Percentiles rank a stretch among this genome's conserved stretches.
Conservation (phyloP, 1,140 invertebrate genomes). For the Maniola jurtina region DNA sequence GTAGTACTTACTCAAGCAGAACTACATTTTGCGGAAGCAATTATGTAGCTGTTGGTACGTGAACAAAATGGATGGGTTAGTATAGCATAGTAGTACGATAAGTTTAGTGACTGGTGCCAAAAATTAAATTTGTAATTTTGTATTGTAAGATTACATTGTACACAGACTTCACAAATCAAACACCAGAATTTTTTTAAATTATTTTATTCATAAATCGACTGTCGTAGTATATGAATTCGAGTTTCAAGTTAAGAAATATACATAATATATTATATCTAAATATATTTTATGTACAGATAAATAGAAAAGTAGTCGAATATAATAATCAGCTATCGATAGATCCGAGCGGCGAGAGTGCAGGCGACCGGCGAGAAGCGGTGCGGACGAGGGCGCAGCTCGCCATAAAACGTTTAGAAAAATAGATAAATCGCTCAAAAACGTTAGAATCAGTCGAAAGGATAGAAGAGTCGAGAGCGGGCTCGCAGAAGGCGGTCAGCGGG, state of each 20-base stretch:
- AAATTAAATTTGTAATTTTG: no score
- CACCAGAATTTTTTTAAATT: constrained; percentile 41
- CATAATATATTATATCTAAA: constrained; percentile 78
- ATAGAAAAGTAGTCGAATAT: constrained; percentile 78
- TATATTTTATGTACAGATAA: constrained; percentile 78
- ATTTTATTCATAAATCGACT: constrained; percentile 76
- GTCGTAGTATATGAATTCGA: constrained; percentile 77
- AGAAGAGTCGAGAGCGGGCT: constrained; percentile 72
- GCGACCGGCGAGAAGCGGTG: constrained; percentile 72
- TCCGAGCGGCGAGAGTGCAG: constrained; percentile 76
- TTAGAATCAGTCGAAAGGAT: constrained; percentile 74
- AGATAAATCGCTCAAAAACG: constrained; percentile 78
- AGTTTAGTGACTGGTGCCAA: no score
- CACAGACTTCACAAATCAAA: constrained; percentile 11
- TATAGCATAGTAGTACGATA: no score
- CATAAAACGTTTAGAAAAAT: constrained; percentile 78
- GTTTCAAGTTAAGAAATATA: constrained; percentile 78
- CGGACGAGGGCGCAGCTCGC: constrained; percentile 72
- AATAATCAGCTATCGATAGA: constrained; percentile 76
- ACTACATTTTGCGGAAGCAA: no score
- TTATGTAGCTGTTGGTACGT: no score
- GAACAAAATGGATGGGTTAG: no score
- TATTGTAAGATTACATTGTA: no score
- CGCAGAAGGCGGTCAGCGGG: constrained; percentile 49
- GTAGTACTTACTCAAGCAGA: no score